Evolutionary conservation across 2,113 vertebrate genomes (phyloP).

Genomic region (Mustela lutreola): DNA sequence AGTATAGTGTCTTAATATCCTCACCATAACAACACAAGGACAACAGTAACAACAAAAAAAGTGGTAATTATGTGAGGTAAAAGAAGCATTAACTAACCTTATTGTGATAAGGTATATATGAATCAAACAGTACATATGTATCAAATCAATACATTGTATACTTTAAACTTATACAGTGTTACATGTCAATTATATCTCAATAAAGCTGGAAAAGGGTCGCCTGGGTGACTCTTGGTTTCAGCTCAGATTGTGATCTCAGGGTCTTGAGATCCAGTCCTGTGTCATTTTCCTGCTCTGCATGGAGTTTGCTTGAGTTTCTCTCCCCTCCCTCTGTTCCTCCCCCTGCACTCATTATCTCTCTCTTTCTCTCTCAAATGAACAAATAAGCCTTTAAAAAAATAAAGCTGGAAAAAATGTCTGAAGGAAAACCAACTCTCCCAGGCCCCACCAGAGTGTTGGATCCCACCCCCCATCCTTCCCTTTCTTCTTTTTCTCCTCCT

Average conservation of each 20-base stretch:
- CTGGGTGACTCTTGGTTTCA: not conserved
- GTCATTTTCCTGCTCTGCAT: not conserved
- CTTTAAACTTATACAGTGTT: not conserved
- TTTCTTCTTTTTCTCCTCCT: not conserved
- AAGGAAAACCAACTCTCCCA: not conserved
- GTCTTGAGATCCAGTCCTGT: not conserved
- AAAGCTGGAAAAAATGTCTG: not conserved
- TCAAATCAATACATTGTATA: not conserved
- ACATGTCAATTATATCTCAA: not conserved
- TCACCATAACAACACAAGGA: not conserved
- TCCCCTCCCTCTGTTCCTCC: not conserved
- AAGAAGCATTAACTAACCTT: not conserved
- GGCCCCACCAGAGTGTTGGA: not conserved
- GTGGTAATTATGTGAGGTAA: not conserved
- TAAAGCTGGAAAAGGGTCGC: not conserved
- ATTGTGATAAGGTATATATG: not conserved
- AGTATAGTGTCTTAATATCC: not conserved
- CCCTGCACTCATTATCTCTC: not conserved
- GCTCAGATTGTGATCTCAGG: not conserved
- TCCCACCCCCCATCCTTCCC: not conserved
- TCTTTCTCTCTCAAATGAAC: not conserved
- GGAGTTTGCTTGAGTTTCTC: not conserved
- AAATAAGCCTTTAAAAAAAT: not conserved
- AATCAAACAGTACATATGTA: not conserved
- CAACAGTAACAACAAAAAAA: not conserved